Evolutionary conservation across 1,140 invertebrate species (phyloP).

Genomic region (Drosophila ironensis): DNA sequence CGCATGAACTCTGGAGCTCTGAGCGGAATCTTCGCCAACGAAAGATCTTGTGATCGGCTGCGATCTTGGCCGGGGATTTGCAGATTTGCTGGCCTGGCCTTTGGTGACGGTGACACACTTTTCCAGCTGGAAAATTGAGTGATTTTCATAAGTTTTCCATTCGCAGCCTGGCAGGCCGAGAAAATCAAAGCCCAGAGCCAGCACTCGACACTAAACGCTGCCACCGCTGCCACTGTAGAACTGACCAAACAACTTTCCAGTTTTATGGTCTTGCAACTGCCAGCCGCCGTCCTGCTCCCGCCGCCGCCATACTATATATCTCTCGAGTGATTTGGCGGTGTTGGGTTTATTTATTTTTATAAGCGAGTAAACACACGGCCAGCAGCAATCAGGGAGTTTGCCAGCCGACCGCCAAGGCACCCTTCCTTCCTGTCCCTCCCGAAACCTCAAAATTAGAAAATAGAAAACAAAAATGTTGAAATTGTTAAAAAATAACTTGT

Average conservation of each 20-base stretch:
- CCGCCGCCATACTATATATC: conserved; percentile 37
- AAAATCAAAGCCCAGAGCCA: conserved; percentile 46
- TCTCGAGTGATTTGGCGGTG: conserved; percentile 47
- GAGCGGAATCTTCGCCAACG: not conserved
- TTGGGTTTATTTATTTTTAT: conserved; percentile 78
- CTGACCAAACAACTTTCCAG: conserved; percentile 78
- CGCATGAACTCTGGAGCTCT: conserved; percentile 3
- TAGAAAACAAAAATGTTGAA: too few relatives aligned
- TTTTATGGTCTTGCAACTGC: conserved; percentile 53
- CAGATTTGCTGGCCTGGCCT: conserved; percentile 24
- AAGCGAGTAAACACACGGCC: conserved; percentile 64
- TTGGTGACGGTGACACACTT: conserved; percentile 69
- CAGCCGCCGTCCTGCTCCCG: conserved; percentile 8
- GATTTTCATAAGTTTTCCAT: conserved; percentile 54
- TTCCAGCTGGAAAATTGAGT: conserved; percentile 56
- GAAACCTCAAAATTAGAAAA: too few relatives aligned
- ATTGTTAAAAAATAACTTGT: conserved; percentile 40
- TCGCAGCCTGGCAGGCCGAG: conserved; percentile 1
- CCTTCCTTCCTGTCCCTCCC: conserved; percentile 1
- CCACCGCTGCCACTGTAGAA: conserved; percentile 25
- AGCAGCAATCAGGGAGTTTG: conserved; percentile 16
- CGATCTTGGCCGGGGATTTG: conserved; percentile 29
- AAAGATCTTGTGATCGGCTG: not conserved
- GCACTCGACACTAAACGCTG: conserved; percentile 42
- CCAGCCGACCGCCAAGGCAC: conserved; percentile 39